Percentiles rank a stretch among this genome's conserved stretches.
Evolutionary conservation across 2,797 vertebrate species (phyloP).

Genomic region (Clarias fuscus): DNA sequence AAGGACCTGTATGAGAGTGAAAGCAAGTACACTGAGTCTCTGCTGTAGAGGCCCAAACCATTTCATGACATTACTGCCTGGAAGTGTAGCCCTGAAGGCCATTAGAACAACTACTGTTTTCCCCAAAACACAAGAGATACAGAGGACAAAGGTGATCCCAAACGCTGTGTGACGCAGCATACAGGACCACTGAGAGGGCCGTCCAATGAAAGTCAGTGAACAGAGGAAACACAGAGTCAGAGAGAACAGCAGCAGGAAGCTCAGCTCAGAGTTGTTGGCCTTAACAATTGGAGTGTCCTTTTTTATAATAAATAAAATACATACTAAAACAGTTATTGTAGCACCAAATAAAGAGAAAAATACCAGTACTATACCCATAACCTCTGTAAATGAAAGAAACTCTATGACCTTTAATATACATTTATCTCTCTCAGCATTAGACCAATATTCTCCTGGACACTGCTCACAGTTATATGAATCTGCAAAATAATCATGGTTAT

Average conservation of each 20-base stretch:
- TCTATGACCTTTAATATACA: constrained; percentile 71
- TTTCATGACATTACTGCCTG: constrained; percentile 70
- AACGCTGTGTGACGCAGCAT: constrained; percentile 73
- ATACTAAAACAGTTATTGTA: constrained; percentile 61
- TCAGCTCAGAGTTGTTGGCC: constrained; percentile 75
- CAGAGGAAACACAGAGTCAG: constrained; percentile 74
- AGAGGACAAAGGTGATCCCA: constrained; percentile 75
- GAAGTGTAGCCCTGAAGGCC: constrained; percentile 70
- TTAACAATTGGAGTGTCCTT: constrained; percentile 69
- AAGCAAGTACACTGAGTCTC: constrained; percentile 68
- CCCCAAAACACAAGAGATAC: constrained; percentile 72
- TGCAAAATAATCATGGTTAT: constrained; percentile 60
- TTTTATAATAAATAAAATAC: constrained; percentile 64
- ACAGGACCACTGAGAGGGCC: constrained; percentile 73
- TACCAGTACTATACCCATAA: constrained; percentile 66
- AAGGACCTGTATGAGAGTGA: constrained; percentile 64
- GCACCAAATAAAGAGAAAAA: constrained; percentile 71
- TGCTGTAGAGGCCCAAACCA: constrained; percentile 74
- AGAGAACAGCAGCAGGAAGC: constrained; percentile 75
- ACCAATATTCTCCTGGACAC: constrained; percentile 74
- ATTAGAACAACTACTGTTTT: constrained; percentile 75
- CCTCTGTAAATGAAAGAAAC: constrained; percentile 69
- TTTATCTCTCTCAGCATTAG: constrained; percentile 69
- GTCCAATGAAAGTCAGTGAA: constrained; percentile 72
- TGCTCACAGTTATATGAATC: constrained; percentile 74